A percentile compares a stretch with the other conserved stretches of the same genome.
These are phyloP conservation scores for Brachyptera risi DNA, from an alignment of 2,888 invertebrate genomes.

Conservation along the genomic window DNA sequence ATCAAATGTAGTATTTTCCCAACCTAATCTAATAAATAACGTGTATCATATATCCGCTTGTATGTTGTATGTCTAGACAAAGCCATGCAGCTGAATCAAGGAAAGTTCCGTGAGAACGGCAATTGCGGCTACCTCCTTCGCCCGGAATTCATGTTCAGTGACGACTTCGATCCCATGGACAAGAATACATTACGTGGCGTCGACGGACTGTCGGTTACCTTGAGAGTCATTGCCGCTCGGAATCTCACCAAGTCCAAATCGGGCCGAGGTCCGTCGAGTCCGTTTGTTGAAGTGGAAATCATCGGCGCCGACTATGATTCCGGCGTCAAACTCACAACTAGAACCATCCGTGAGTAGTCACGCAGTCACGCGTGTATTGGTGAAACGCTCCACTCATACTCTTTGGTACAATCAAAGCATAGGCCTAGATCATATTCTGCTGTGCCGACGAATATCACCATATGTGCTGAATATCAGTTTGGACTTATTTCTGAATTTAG, in stretches of 20 bases:
- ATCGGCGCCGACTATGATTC: slow-evolving; percentile 83
- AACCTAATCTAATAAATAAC: no score
- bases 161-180: slow-evolving; percentile 75
- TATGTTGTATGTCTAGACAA: slow-evolving; percentile 69
- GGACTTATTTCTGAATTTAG: no score
- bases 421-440: no score
- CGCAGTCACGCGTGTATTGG: no score
- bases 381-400: no score
- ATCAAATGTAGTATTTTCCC: no score
- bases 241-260: slow-evolving; percentile 77
- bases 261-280: slow-evolving; percentile 78
- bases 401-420: no score
- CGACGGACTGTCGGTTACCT: slow-evolving; percentile 59
- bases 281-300: slow-evolving; percentile 89
- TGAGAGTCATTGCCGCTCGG: slow-evolving; percentile 83
- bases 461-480: no score
- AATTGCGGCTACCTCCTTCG: slow-evolving; percentile 88
- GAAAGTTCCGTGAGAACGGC: slow-evolving; percentile 89
- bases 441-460: no score
- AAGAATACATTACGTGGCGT: slow-evolving; percentile 55
- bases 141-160: slow-evolving; percentile 82
- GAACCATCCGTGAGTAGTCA: slow-evolving; percentile 70
- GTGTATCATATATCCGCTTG: no score
- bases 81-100: slow-evolving; percentile 94
- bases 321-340: slow-evolving; percentile 79